Evolutionary conservation across 2,113 vertebrate species (phyloP).

Genomic region (Bungarus multicinctus): DNA sequence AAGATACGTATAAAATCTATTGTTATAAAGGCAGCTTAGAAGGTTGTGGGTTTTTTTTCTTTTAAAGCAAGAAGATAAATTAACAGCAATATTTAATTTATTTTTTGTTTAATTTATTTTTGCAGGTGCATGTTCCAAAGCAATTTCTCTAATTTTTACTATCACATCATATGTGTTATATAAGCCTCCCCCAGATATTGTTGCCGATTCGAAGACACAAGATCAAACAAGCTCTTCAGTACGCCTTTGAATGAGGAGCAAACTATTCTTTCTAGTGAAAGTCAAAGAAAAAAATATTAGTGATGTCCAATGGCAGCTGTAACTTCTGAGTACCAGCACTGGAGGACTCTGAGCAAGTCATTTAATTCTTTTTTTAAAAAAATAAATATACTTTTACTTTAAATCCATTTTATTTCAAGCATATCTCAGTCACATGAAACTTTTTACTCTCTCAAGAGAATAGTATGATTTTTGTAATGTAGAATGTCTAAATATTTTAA

Average conservation of each 20-base stretch:
- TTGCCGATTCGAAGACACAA: constrained; percentile 25
- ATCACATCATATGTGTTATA: constrained; percentile 66
- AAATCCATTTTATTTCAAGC: background rate
- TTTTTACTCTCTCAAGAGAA: background rate
- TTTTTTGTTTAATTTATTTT: constrained; percentile 38
- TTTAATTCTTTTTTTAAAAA: background rate
- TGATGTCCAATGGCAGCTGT: background rate
- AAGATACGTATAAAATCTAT: background rate
- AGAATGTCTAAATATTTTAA: background rate
- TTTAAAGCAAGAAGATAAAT: constrained; percentile 9
- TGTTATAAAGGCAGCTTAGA: background rate
- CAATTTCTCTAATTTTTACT: constrained; percentile 66
- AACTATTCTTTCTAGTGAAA: background rate
- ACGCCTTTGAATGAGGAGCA: constrained; percentile 23
- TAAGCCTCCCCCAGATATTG: constrained; percentile 62
- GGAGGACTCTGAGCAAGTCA: background rate
- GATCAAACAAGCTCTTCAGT: constrained; percentile 23
- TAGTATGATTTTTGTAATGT: background rate
- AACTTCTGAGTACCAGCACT: background rate
- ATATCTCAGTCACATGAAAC: constrained; percentile 4
- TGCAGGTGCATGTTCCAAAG: constrained; percentile 74
- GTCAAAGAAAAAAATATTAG: background rate
- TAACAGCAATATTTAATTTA: constrained; percentile 21
- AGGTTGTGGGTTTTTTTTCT: background rate
- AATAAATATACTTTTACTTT: constrained; percentile 5